phyloP scores from a whole-genome alignment of 2,113 vertebrate species.

The Echinops telfairi region DNA sequence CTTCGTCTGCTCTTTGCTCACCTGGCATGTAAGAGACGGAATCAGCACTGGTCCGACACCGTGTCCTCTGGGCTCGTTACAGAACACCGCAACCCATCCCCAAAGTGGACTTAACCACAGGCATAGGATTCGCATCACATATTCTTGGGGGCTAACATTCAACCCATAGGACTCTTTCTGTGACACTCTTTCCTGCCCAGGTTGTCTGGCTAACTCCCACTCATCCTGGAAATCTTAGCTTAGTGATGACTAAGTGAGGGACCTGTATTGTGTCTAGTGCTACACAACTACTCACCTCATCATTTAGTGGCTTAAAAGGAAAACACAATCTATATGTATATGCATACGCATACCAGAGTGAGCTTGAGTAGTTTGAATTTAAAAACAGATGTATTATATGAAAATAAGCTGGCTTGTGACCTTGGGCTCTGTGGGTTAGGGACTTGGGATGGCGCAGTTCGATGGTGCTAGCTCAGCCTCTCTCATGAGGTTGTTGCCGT shows the following conservation, averaged over 20 bases:
- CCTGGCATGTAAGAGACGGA: not conserved
- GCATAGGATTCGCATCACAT: not conserved
- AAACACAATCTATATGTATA: too few species aligned
- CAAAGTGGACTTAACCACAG: not conserved
- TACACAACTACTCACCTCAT: not conserved
- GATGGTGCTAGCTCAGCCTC: not conserved
- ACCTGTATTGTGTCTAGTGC: not conserved
- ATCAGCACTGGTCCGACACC: not conserved
- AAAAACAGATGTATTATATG: too few species aligned
- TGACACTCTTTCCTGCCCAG: not conserved
- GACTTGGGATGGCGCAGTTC: not conserved
- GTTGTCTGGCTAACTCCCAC: not conserved
- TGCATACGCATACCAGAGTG: too few species aligned
- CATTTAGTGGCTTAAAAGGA: not conserved
- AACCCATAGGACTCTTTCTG: not conserved
- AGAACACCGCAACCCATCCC: not conserved
- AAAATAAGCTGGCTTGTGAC: too few species aligned
- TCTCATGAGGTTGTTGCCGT: not conserved
- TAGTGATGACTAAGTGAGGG: not conserved
- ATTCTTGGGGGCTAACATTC: not conserved
- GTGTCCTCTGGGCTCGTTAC: not conserved
- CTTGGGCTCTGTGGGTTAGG: not conserved
- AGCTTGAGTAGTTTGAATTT: too few species aligned
- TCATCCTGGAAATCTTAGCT: not conserved
- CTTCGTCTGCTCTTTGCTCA: not conserved